Evolutionary conservation across 1,140 invertebrate genomes (phyloP).

Genomic region (Popillia japonica): DNA sequence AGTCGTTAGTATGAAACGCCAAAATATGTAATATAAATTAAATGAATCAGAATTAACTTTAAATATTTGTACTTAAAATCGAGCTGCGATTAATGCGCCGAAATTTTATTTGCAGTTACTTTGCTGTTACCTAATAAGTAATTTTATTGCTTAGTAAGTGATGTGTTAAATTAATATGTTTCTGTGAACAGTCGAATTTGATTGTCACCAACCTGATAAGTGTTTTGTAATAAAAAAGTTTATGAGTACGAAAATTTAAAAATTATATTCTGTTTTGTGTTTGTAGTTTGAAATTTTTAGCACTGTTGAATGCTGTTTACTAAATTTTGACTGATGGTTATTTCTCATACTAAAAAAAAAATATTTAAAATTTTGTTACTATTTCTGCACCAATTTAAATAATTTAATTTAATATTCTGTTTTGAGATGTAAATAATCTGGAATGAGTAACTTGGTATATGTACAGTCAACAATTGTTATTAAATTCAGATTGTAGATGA

Average conservation of each 20-base stretch:
- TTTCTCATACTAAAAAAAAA: not conserved
- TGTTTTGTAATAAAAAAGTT: not conserved
- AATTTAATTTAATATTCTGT: not conserved
- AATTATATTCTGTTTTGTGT: not conserved
- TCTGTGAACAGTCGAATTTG: not conserved
- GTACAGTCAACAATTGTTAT: not conserved
- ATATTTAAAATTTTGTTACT: not conserved
- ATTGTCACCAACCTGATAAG: not conserved
- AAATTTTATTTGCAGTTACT: no score
- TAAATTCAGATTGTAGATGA: not conserved
- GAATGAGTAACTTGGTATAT: not conserved
- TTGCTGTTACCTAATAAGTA: no score
- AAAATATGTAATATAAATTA: not conserved
- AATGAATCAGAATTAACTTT: not conserved
- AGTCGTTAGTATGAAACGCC: not conserved
- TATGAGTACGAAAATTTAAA: not conserved
- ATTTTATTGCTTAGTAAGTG: not conserved
- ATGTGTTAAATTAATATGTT: not conserved
- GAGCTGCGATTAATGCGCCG: no score
- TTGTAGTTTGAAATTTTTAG: no score
- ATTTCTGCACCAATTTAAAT: no score
- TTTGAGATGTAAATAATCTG: not conserved
- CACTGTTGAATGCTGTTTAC: no score
- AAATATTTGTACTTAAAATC: not conserved
- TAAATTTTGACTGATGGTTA: no score